phyloP scores from a whole-genome alignment of 1,140 invertebrate genomes.

The Drosophila elegans region DNA sequence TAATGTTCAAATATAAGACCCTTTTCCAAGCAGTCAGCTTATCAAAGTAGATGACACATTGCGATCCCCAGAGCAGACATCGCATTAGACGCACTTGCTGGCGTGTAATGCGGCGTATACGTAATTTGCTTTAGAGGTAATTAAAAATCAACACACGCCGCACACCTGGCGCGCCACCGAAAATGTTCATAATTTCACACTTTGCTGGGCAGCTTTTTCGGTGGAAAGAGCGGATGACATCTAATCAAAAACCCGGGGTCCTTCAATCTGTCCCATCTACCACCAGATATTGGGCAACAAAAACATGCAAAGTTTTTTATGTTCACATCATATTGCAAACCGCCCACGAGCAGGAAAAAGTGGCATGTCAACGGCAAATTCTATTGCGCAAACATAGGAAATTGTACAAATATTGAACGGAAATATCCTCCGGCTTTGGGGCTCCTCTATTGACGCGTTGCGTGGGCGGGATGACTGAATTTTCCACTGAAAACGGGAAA shows the following conservation, averaged over 20 bases:
- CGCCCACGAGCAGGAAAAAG: conserved; percentile 20
- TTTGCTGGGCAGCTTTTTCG: conserved; percentile 58
- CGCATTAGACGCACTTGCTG: conserved; percentile 31
- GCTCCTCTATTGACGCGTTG: conserved; percentile 45
- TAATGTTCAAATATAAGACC: background rate
- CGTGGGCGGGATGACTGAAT: conserved; percentile 18
- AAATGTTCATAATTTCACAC: conserved; percentile 75
- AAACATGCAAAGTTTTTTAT: conserved; percentile 40
- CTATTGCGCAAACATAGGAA: conserved; percentile 74
- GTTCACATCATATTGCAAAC: background rate
- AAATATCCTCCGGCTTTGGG: conserved; percentile 72
- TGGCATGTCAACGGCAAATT: conserved; percentile 60
- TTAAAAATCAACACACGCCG: conserved; percentile 62
- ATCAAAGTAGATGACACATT: conserved; percentile 19
- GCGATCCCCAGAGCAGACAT: conserved; percentile 17
- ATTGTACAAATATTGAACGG: conserved; percentile 80
- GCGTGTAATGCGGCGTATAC: conserved; percentile 56
- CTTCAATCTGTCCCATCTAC: conserved; percentile 5
- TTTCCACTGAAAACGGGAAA: conserved; percentile 15
- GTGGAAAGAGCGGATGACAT: conserved; percentile 38
- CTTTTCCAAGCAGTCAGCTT: background rate
- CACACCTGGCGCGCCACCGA: conserved; percentile 22
- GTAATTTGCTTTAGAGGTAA: conserved; percentile 63
- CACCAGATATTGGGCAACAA: conserved; percentile 10
- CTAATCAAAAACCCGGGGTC: conserved; percentile 47